phyloP scores from a whole-genome alignment of 1,140 invertebrate genomes.

The Archivesica marissinica region DNA sequence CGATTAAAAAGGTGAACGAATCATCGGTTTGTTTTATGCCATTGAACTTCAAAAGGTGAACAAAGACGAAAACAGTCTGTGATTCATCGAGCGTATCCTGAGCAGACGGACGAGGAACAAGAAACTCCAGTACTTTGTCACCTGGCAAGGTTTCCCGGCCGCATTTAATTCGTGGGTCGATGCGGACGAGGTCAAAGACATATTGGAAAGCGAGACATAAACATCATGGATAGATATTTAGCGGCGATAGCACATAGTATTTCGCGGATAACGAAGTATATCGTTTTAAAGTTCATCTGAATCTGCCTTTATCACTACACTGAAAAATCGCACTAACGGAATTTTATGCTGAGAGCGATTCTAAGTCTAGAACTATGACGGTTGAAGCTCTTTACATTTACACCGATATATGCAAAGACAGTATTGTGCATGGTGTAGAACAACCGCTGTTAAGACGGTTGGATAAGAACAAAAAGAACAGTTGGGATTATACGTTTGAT shows the following conservation, averaged over 20 bases:
- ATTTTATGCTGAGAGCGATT: slow-evolving; percentile 6
- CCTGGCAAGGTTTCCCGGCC: slow-evolving; percentile 24
- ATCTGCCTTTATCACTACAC: background rate
- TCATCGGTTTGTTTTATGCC: slow-evolving; percentile 39
- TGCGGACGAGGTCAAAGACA: slow-evolving; percentile 1
- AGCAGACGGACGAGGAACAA: slow-evolving; percentile 3
- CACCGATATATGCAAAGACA: slow-evolving; percentile 42
- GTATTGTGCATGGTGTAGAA: slow-evolving; percentile 36
- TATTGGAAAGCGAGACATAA: no score
- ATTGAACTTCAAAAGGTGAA: slow-evolving; percentile 51
- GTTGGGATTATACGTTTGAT: slow-evolving; percentile 24
- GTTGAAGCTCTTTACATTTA: slow-evolving; percentile 25
- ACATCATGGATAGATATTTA: no score
- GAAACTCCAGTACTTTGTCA: slow-evolving; percentile 14
- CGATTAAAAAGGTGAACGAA: slow-evolving; percentile 32
- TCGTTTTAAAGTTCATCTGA: slow-evolving; percentile 32
- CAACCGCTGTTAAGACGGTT: slow-evolving; percentile 30
- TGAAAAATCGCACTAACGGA: slow-evolving; percentile 34
- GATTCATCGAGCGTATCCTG: slow-evolving; percentile 27
- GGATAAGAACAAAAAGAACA: slow-evolving; percentile 5
- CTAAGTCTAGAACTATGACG: background rate
- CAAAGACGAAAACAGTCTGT: slow-evolving; percentile 47
- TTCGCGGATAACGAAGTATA: slow-evolving; percentile 23
- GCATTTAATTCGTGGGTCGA: slow-evolving; percentile 39
- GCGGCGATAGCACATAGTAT: background rate